Conservation (phyloP, 53 echinoderm and acorn worm species). For the Paracentrotus lividus region DNA sequence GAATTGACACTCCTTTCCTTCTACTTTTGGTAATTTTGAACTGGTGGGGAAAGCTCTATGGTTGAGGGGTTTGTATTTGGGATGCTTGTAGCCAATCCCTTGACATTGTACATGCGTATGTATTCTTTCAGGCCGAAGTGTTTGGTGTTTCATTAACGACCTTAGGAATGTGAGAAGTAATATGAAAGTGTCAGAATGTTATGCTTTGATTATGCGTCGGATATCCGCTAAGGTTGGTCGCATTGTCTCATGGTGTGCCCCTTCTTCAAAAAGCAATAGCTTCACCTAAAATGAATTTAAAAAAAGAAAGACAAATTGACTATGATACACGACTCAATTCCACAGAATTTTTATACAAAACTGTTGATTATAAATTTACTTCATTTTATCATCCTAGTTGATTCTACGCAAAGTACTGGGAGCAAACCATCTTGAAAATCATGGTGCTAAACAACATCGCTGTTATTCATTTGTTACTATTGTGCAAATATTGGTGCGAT, state of each 20-base stretch:
- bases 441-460: no score
- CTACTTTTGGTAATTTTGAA: constrained; percentile 21
- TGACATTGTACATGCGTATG: constrained; percentile 3
- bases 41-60: constrained; percentile 13
- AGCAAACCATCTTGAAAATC: no score
- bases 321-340: no score
- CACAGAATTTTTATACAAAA: no score
- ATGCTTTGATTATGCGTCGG: background rate
- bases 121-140: constrained; percentile 21
- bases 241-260: background rate
- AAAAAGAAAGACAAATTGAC: background rate
- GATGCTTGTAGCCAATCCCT: constrained; percentile 45
- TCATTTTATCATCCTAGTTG: no score
- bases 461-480: no score
- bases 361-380: no score
- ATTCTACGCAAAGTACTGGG: no score
- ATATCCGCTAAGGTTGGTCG: background rate
- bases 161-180: background rate
- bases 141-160: constrained; percentile 30
- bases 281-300: background rate
- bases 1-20: background rate
- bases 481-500: no score
- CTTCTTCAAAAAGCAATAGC: constrained; percentile 29
- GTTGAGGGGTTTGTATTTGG: background rate
- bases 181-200: constrained; percentile 29